Evolutionary conservation across 2,888 invertebrate species (phyloP).

Genomic region (Diadegma fenestrale): DNA sequence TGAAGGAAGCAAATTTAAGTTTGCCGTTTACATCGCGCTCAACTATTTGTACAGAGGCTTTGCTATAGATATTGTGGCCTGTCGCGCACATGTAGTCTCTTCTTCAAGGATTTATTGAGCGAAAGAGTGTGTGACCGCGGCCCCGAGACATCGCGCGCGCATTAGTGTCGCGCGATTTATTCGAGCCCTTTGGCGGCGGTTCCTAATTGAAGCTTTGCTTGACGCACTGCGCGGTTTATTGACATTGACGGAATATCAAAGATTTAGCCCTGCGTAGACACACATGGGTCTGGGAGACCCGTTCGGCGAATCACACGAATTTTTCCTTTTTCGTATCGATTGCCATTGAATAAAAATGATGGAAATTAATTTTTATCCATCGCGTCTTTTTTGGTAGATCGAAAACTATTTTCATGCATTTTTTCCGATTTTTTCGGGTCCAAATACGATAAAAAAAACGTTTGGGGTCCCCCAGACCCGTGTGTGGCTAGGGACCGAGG

Average conservation of each 20-base stretch:
- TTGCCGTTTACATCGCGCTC: conserved; percentile 34
- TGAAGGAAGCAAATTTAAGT: conserved; percentile 60
- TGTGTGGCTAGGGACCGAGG: no score
- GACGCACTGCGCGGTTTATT: conserved; percentile 49
- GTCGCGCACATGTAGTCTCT: conserved; percentile 39
- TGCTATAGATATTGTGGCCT: conserved; percentile 25
- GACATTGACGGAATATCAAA: conserved; percentile 18
- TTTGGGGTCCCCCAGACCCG: no score
- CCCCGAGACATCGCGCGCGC: conserved; percentile 44
- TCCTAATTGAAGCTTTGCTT: conserved; percentile 53
- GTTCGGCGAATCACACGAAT: no score
- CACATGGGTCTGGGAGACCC: no score
- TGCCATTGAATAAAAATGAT: no score
- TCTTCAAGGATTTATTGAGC: conserved; percentile 68
- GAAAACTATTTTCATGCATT: no score
- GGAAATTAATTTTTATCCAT: no score
- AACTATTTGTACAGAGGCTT: conserved; percentile 22
- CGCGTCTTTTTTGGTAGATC: no score
- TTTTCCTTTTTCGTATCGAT: no score
- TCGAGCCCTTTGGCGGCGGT: conserved; percentile 24
- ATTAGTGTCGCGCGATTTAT: conserved; percentile 63
- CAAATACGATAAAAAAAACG: no score
- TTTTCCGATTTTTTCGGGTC: no score
- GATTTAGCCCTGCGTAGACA: no score
- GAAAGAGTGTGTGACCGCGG: conserved; percentile 60